phyloP scores from a whole-genome alignment of 2,797 vertebrate genomes.

The Etheostoma perlongum region DNA sequence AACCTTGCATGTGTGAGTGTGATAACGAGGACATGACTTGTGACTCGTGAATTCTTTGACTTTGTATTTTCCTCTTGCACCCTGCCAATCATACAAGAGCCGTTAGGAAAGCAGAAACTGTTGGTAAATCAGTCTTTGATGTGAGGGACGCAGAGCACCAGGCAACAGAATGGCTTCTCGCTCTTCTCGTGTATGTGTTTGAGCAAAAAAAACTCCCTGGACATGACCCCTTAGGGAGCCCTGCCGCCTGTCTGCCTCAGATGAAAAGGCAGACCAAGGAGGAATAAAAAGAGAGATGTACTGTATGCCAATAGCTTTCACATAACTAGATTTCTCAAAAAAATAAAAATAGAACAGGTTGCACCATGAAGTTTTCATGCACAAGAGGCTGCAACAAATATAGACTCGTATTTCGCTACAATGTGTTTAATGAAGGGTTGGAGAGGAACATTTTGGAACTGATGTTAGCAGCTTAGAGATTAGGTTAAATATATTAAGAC shows the following conservation, averaged over 20 bases:
- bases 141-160: slow-evolving; percentile 56
- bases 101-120: slow-evolving; percentile 57
- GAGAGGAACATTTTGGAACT: not conserved
- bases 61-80: slow-evolving; percentile 36
- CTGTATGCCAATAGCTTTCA: slow-evolving; percentile 39
- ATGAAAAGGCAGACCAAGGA: slow-evolving; percentile 45
- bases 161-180: slow-evolving; percentile 57
- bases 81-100: slow-evolving; percentile 63
- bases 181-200: slow-evolving; percentile 66
- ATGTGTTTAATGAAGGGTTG: not conserved
- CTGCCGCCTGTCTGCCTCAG: slow-evolving; percentile 34
- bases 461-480: not conserved
- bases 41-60: slow-evolving; percentile 43
- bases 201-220: slow-evolving; percentile 63
- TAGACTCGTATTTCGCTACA: not conserved
- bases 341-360: not conserved
- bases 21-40: slow-evolving; percentile 42
- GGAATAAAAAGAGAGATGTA: slow-evolving; percentile 28
- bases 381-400: slow-evolving; percentile 16
- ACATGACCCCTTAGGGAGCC: slow-evolving; percentile 57
- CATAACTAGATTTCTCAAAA: slow-evolving; percentile 29
- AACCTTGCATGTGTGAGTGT: slow-evolving; percentile 51
- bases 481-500: not conserved
- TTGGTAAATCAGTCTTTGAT: slow-evolving; percentile 71
- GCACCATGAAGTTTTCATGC: slow-evolving; percentile 13